phyloP scores from a whole-genome alignment of 2,888 invertebrate genomes.

The Brassicogethes aeneus region DNA sequence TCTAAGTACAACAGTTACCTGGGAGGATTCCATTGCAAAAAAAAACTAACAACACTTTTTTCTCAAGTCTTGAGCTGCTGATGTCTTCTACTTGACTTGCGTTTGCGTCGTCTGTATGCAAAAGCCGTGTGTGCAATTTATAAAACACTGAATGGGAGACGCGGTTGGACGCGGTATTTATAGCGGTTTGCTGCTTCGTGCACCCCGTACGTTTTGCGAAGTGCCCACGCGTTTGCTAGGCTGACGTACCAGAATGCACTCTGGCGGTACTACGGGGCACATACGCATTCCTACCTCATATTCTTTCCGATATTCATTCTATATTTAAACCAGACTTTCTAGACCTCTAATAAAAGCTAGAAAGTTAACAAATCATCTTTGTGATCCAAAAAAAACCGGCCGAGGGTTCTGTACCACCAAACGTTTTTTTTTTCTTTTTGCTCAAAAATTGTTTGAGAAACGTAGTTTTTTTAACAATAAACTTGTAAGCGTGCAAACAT shows the following conservation, averaged over 20 bases:
- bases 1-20: conserved; percentile 35
- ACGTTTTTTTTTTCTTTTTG: too few relatives aligned
- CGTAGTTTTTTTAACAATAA: too few relatives aligned
- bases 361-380: too few relatives aligned
- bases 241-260: not conserved
- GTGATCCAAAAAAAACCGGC: too few relatives aligned
- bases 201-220: conserved; percentile 22
- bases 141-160: conserved; percentile 30
- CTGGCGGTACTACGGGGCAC: not conserved
- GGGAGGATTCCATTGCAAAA: conserved; percentile 30
- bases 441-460: too few relatives aligned
- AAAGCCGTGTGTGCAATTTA: conserved; percentile 20
- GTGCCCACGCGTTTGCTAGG: conserved; percentile 3
- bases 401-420: too few relatives aligned
- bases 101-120: not conserved
- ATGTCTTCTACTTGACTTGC: not conserved
- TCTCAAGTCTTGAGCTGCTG: not conserved
- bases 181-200: conserved; percentile 33
- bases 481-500: too few relatives aligned
- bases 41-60: not conserved
- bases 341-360: too few relatives aligned
- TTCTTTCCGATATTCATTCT: too few relatives aligned
- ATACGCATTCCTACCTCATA: too few relatives aligned
- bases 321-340: too few relatives aligned
- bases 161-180: conserved; percentile 32